Evolutionary conservation across 2,797 vertebrate species (phyloP), one percentile per base, ranked within the genome.

Genomic region (Propithecus perrieri): DNA sequence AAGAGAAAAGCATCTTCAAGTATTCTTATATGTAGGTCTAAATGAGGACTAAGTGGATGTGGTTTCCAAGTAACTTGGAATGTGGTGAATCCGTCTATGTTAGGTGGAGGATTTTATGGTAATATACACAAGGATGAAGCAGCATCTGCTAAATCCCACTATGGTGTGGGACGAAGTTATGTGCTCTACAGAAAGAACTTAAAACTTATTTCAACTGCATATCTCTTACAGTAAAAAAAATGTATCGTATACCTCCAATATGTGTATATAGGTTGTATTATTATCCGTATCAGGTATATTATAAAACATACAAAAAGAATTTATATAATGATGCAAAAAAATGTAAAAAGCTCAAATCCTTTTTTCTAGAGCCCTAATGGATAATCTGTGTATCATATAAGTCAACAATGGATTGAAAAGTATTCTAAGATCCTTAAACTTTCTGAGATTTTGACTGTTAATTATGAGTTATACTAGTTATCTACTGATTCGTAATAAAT

Each of bases 141-240:
- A 86, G 5, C 11, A 78, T 88, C 88, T 89, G 43, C 18, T 43
- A n/a, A 89, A 46, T 85, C 24, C 10, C 72, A 30, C 20, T 38
- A 63, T 46, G 59, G 35, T 72, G n/a, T 80, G 67, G 18, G 35
- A 85, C 76, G 33, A 61, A 91, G 8, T 59, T 85, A 78, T 11
- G 15, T 71, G 10, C 18, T 57, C 28, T 76, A 71, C 5, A 55
- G 35, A 46, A 63, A 43, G 89, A 94, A 85, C 35, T 17, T 65
- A 90, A 88, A 72, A 91, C 84, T 57, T 71, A 85, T 93, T 92
- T 89, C 55, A 79, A 46, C 15, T 92, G 57, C 30, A n/a, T 74
- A 72, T 53, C 30, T 79, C 41, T 81, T 80, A 72, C 30, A 43
- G 48, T 89, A 63, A 85, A 85, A 43, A 76, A 75, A 65, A 48